phyloP scores from a whole-genome alignment of 2,888 invertebrate species.

The Diplolepis rosae region DNA sequence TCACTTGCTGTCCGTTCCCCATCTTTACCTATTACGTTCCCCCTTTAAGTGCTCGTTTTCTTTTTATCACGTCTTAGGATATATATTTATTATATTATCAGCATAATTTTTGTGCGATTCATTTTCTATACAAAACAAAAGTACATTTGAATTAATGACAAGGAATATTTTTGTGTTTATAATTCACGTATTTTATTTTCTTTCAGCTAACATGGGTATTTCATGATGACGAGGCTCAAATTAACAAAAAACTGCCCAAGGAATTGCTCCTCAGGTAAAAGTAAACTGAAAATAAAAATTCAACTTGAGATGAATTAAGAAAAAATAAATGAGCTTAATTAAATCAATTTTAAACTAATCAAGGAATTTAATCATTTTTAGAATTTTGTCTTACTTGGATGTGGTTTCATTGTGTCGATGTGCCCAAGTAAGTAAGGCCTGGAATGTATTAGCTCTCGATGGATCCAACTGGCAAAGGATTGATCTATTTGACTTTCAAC shows the following conservation, averaged over 20 bases:
- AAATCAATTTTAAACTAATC: not conserved
- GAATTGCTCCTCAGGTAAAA: constrained; percentile 88
- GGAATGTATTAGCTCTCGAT: constrained; percentile 98
- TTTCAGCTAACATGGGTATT: constrained; percentile 84
- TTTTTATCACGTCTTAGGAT: not conserved
- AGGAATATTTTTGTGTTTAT: not conserved
- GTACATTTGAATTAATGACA: not conserved
- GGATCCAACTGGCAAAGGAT: constrained; percentile 99
- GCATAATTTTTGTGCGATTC: not conserved
- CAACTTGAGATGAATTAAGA: not conserved
- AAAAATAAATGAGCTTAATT: not conserved
- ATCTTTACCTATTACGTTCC: constrained; percentile 10
- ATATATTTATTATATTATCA: not conserved
- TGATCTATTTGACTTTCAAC: constrained; percentile 98
- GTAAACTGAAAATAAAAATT: not conserved
- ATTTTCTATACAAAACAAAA: not conserved
- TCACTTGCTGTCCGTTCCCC: not conserved
- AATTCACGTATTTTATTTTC: constrained; percentile 33
- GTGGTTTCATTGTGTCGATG: constrained; percentile 96
- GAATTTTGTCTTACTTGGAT: constrained; percentile 96
- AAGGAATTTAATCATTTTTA: constrained; percentile 52
- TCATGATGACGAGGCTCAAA: constrained; percentile 88
- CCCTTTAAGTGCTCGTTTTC: not conserved
- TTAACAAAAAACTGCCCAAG: constrained; percentile 96
- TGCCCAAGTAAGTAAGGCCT: constrained; percentile 92